Conservation (phyloP, 2,113 vertebrate species). For the Salvator merianae region DNA sequence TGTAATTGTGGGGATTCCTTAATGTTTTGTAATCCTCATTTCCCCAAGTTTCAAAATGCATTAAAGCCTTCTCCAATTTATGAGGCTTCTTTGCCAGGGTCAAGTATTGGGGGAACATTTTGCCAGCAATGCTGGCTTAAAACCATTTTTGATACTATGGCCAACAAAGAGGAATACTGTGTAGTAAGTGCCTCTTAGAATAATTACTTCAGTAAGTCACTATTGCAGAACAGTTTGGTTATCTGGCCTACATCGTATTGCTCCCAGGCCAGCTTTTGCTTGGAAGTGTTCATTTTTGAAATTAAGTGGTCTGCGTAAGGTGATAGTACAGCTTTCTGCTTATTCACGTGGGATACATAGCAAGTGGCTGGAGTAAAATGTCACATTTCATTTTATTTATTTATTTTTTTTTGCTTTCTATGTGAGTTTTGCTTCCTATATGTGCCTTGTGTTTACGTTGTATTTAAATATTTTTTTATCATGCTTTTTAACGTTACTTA, state of each 20-base stretch:
- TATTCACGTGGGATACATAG: background rate
- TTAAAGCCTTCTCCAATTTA: no score
- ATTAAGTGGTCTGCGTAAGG: background rate
- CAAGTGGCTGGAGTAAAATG: background rate
- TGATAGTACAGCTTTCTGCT: background rate
- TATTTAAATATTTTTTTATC: no score
- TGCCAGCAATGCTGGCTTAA: no score
- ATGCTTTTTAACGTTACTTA: no score
- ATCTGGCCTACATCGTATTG: background rate
- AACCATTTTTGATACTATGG: background rate
- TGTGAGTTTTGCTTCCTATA: no score
- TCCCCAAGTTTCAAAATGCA: no score
- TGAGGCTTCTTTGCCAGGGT: no score
- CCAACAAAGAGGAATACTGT: background rate
- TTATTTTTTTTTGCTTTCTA: background rate
- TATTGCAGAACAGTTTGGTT: background rate
- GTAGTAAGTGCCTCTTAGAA: background rate
- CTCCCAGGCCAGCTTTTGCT: background rate
- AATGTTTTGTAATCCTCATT: no score
- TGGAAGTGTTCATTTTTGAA: background rate
- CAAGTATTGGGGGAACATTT: no score
- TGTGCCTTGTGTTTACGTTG: background rate
- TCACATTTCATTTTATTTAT: no score
- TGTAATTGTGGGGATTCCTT: no score
- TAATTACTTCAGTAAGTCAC: background rate